Evolutionary conservation across 2,113 vertebrate species (phyloP).

Genomic region (Hypocryptadius cinnamomeus): DNA sequence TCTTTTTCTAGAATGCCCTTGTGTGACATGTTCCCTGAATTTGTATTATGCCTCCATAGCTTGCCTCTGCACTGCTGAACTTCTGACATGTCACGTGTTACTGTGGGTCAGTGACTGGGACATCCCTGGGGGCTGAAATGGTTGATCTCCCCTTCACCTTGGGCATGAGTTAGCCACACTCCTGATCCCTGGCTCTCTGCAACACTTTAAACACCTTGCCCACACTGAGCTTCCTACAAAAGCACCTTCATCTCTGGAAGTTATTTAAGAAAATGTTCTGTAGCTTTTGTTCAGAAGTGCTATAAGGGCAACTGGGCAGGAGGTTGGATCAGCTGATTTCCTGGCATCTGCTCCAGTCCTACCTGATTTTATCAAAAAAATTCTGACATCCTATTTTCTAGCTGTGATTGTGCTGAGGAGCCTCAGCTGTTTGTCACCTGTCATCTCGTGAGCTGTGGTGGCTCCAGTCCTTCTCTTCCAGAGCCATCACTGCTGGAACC

Average conservation of each 20-base stretch:
- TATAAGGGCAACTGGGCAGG: neutral
- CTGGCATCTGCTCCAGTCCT: neutral
- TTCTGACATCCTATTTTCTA: neutral
- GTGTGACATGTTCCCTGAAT: neutral
- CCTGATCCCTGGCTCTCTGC: neutral
- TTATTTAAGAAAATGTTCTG: neutral
- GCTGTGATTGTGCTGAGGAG: neutral
- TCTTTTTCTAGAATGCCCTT: neutral
- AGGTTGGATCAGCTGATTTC: neutral
- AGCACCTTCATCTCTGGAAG: neutral
- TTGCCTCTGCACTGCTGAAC: neutral
- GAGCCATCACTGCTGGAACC: neutral
- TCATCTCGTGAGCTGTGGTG: neutral
- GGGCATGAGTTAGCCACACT: neutral
- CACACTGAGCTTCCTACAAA: neutral
- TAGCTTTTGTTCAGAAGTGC: neutral
- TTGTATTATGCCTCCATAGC: neutral
- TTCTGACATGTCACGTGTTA: neutral
- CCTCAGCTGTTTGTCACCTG: neutral
- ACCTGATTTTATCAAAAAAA: neutral
- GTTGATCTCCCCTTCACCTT: neutral
- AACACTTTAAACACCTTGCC: neutral
- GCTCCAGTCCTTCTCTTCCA: neutral
- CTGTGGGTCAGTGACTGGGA: neutral
- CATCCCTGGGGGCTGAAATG: neutral